These are phyloP conservation scores for Callimorpha dominula DNA, from an alignment of 2,888 invertebrate genomes.

Conservation along the genomic window DNA sequence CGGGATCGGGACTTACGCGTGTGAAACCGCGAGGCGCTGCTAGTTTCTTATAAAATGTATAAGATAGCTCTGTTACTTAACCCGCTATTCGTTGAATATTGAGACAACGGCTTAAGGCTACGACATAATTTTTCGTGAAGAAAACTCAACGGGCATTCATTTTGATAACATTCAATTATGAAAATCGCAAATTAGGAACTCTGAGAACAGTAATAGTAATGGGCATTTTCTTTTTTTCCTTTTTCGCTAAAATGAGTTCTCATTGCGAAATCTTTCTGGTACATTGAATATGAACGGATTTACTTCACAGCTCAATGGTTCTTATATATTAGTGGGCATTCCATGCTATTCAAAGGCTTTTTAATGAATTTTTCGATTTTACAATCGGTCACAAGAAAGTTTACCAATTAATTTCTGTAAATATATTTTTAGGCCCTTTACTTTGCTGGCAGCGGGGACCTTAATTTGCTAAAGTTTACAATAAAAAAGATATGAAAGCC, in stretches of 20 bases:
- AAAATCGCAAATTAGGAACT: slow-evolving; percentile 67
- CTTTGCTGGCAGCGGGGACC: too few species aligned
- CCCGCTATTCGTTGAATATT: not conserved
- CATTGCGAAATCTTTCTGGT: slow-evolving; percentile 60
- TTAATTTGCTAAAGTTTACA: not conserved
- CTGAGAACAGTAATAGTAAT: slow-evolving; percentile 45
- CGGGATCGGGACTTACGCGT: too few species aligned
- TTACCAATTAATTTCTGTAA: slow-evolving; percentile 3
- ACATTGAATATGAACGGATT: slow-evolving; percentile 69
- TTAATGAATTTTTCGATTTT: slow-evolving; percentile 46
- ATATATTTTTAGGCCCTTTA: not conserved
- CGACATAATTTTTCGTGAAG: slow-evolving; percentile 60
- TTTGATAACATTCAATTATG: slow-evolving; percentile 75
- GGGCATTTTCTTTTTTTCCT: slow-evolving; percentile 34
- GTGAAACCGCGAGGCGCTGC: too few species aligned
- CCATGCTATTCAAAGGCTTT: slow-evolving; percentile 47
- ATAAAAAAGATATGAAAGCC: too few species aligned
- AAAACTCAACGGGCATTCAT: slow-evolving; percentile 62
- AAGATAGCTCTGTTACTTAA: not conserved
- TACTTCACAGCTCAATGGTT: slow-evolving; percentile 60
- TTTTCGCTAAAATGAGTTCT: slow-evolving; percentile 46
- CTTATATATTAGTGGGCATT: slow-evolving; percentile 58
- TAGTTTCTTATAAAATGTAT: not conserved
- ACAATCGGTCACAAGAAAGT: slow-evolving; percentile 5
- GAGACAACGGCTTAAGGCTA: slow-evolving; percentile 15